Conservation (phyloP, 2,797 vertebrate genomes). For the Cynodonichthys magdalenae region DNA sequence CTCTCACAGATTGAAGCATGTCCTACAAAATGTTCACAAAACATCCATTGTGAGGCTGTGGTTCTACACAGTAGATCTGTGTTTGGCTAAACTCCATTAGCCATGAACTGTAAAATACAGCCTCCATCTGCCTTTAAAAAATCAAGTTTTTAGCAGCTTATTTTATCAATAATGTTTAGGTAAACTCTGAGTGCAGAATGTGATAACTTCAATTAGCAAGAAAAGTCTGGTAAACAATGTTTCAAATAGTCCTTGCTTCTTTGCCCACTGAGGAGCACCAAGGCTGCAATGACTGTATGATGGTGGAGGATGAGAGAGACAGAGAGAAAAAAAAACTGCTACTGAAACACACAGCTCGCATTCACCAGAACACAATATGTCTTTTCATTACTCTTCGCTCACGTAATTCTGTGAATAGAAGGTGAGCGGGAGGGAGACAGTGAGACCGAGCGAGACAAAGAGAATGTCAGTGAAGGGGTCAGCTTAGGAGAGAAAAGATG, state of each 20-base stretch:
- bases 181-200: constrained; percentile 1
- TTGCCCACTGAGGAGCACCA: constrained; percentile 40
- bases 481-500: constrained; percentile 44
- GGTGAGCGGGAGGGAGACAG: constrained; percentile 54
- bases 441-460: constrained; percentile 38
- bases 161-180: neutral
- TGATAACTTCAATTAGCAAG: constrained; percentile 11
- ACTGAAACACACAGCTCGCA: constrained; percentile 52
- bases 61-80: constrained; percentile 7
- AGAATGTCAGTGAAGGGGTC: constrained; percentile 50
- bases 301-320: constrained; percentile 12
- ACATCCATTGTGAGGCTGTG: neutral
- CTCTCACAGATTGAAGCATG: neutral
- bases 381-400: constrained; percentile 75
- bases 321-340: constrained; percentile 26
- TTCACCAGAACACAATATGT: constrained; percentile 76
- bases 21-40: constrained; percentile 23
- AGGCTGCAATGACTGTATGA: constrained; percentile 31
- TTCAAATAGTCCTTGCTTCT: constrained; percentile 29
- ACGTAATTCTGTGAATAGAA: constrained; percentile 69
- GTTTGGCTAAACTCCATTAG: constrained; percentile 1
- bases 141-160: neutral
- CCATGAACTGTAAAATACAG: neutral
- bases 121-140: too few relatives aligned
- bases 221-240: constrained; percentile 6